These are phyloP conservation scores for Helicoverpa armigera DNA, from an alignment of 1,140 invertebrate genomes.

Conservation along the genomic window DNA sequence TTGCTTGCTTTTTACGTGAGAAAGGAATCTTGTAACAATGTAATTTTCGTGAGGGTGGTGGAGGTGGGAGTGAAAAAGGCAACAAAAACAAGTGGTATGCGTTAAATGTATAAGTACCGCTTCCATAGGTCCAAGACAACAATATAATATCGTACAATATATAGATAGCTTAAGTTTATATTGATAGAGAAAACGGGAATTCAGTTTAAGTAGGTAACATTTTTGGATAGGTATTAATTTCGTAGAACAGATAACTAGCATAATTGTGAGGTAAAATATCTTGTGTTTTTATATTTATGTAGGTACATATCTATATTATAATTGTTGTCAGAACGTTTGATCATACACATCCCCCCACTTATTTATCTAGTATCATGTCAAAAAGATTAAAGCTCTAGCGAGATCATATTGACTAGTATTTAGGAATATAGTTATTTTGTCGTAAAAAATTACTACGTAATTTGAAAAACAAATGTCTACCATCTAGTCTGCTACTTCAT, in stretches of 20 bases:
- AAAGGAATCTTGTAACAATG: conserved; percentile 8
- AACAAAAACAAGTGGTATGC: no score
- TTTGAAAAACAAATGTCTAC: neutral
- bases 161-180: no score
- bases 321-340: neutral
- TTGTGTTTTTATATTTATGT: neutral
- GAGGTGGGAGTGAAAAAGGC: neutral
- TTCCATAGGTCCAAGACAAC: no score
- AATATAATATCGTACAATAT: no score
- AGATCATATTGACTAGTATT: conserved; percentile 31
- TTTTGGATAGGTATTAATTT: neutral
- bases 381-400: conserved; percentile 35
- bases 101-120: no score
- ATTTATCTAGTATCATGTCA: conserved; percentile 2
- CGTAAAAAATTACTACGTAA: neutral
- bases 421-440: conserved; percentile 7
- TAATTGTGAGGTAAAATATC: neutral
- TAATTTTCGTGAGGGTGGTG: neutral
- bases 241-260: neutral
- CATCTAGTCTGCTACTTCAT: neutral
- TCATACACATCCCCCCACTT: neutral
- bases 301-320: no score
- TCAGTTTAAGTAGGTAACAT: no score
- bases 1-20: neutral
- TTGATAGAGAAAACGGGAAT: no score